phyloP scores from a whole-genome alignment of 2,888 invertebrate species.

The Lasioglossum calceatum region DNA sequence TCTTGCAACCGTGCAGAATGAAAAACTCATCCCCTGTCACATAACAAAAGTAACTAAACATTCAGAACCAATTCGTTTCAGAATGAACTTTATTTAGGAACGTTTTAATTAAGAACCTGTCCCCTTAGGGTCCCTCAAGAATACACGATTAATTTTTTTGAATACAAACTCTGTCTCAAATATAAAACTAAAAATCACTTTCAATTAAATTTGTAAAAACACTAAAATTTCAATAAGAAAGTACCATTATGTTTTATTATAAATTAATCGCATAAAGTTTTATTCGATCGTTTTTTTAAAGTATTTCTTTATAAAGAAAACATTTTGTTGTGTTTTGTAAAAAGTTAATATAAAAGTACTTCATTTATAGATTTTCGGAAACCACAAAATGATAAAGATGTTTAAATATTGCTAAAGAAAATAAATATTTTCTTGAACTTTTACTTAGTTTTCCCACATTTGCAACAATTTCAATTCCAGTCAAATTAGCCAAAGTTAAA shows the following conservation, averaged over 20 bases:
- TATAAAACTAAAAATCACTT: neutral
- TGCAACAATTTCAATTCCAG: too few species aligned
- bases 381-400: neutral
- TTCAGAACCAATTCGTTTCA: neutral
- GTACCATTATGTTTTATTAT: neutral
- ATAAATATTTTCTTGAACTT: neutral
- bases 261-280: neutral
- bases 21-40: conserved; percentile 1
- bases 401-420: neutral
- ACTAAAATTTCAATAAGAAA: neutral
- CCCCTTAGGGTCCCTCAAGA: neutral
- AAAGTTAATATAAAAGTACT: neutral
- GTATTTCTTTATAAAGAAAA: neutral
- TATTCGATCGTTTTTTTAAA: too few species aligned
- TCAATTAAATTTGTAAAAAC: neutral
- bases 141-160: neutral
- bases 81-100: neutral
- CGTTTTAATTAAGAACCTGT: conserved; percentile 1
- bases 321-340: neutral
- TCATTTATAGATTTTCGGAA: neutral
- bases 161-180: neutral
- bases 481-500: too few species aligned
- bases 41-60: neutral
- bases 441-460: neutral
- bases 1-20: neutral